Evolutionary conservation across 2,797 vertebrate species (phyloP).

Genomic region (Pagetopsis macropterus): DNA sequence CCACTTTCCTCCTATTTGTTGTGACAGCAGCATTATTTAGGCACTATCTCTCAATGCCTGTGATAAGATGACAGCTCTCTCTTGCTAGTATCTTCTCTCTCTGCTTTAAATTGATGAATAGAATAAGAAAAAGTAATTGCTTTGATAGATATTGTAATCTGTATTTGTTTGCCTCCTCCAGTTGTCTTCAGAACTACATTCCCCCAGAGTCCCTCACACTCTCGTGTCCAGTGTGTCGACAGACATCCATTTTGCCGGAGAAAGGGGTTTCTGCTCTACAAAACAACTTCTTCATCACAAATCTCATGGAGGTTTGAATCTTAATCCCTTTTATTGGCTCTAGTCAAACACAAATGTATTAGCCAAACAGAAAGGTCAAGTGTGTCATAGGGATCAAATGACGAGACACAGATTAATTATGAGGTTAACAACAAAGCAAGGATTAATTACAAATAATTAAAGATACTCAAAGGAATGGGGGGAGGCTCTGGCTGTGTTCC

Average conservation of each 20-base stretch:
- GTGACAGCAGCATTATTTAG: conserved; percentile 48
- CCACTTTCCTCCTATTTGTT: conserved; percentile 44
- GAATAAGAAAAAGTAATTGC: neutral
- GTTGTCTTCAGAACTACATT: conserved; percentile 97
- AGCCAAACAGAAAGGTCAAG: neutral
- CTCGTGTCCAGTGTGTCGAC: conserved; percentile 94
- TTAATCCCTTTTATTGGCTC: neutral
- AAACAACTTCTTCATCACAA: conserved; percentile 98
- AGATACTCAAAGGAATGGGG: conserved; percentile 3
- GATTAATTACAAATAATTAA: neutral
- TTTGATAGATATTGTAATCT: neutral
- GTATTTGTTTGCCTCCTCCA: conserved; percentile 57
- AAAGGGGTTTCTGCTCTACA: conserved; percentile 92
- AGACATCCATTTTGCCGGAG: conserved; percentile 96
- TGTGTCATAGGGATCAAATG: neutral
- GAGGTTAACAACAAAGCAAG: neutral
- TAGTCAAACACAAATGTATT: neutral
- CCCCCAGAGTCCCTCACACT: conserved; percentile 95
- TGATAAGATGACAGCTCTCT: conserved; percentile 26
- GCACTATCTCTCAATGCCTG: conserved; percentile 28
- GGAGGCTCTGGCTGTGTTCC: neutral
- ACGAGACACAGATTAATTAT: neutral
- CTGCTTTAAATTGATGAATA: neutral
- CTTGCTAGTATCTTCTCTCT: neutral
- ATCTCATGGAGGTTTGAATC: conserved; percentile 90